Conservation (phyloP, 2,797 vertebrate genomes). For the Falco naumanni region DNA sequence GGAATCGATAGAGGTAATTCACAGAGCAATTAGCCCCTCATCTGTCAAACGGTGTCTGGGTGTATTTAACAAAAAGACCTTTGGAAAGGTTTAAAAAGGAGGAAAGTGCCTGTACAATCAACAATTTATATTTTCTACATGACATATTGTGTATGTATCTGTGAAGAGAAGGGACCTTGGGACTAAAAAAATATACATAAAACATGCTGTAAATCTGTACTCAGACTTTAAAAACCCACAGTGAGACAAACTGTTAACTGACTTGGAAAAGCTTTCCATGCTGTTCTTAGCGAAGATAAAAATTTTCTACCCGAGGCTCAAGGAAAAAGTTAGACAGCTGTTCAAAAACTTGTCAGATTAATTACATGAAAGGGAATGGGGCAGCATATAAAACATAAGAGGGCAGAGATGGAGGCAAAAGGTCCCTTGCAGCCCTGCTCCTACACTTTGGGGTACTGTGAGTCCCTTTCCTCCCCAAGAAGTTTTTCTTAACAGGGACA, state of each 20-base stretch:
- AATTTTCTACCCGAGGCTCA: not conserved
- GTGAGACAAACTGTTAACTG: conserved; percentile 58
- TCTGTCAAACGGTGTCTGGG: conserved; percentile 87
- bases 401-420: not conserved
- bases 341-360: conserved; percentile 61
- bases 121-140: conserved; percentile 86
- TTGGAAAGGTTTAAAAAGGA: conserved; percentile 84
- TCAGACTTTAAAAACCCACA: conserved; percentile 66
- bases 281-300: conserved; percentile 4
- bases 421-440: not conserved
- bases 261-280: conserved; percentile 64
- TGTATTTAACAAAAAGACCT: conserved; percentile 87
- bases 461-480: not conserved
- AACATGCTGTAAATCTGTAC: conserved; percentile 77
- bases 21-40: conserved; percentile 89
- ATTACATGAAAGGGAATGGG: conserved; percentile 21
- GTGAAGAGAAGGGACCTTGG: conserved; percentile 74
- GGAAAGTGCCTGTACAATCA: conserved; percentile 81
- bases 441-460: not conserved
- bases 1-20: conserved; percentile 94
- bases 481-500: not conserved
- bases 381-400: not conserved
- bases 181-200: conserved; percentile 84
- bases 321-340: conserved; percentile 27
- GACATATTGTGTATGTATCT: conserved; percentile 84